phyloP scores from a whole-genome alignment of 1,140 invertebrate species.

The Platorchestia sp. region DNA sequence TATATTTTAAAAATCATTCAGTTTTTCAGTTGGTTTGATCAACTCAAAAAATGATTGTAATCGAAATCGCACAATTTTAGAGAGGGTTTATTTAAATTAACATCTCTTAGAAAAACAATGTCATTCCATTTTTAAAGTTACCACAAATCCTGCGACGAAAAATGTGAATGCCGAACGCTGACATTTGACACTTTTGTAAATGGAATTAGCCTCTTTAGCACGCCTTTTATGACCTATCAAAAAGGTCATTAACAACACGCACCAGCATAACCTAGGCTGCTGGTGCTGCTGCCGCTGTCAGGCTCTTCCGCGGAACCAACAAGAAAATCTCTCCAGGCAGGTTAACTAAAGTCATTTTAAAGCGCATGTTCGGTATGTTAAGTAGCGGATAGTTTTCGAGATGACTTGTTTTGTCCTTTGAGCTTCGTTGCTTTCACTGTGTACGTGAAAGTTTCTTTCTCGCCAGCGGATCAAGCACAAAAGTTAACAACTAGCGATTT shows the following conservation, averaged over 20 bases:
- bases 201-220: slow-evolving; percentile 7
- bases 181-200: slow-evolving; percentile 10
- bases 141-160: neutral
- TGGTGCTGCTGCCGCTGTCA: neutral
- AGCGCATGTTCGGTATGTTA: neutral
- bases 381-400: neutral
- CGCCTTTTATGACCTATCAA: neutral
- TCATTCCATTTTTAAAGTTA: neutral
- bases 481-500: neutral
- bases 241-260: neutral
- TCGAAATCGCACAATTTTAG: no score
- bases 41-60: no score
- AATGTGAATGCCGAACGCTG: neutral
- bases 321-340: neutral
- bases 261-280: neutral
- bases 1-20: no score
- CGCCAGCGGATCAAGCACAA: neutral
- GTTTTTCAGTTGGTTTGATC: no score
- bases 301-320: neutral
- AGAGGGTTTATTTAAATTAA: no score
- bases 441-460: neutral
- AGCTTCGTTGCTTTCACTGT: neutral
- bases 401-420: neutral
- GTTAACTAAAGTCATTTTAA: neutral
- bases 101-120: neutral